Conservation (phyloP, 2,888 invertebrate genomes). For the Cenopis cana region DNA sequence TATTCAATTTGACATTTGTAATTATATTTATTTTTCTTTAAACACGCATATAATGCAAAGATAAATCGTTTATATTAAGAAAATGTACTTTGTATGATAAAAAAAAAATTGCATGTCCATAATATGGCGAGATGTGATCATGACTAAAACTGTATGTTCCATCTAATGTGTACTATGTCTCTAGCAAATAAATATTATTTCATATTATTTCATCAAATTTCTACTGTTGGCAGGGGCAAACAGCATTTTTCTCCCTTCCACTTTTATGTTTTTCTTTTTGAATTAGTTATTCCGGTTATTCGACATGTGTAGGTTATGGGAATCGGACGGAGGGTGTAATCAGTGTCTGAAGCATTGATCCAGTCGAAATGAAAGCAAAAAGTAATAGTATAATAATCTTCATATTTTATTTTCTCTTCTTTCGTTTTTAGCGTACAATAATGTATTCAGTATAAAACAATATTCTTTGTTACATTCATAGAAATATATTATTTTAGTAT, state of each 20-base stretch:
- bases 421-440: conserved; percentile 79
- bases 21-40: no score
- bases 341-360: conserved; percentile 18
- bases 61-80: no score
- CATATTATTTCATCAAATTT: no score
- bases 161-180: no score
- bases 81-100: no score
- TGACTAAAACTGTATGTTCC: no score
- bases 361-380: conserved; percentile 65
- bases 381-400: conserved; percentile 83
- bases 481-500: conserved; percentile 85
- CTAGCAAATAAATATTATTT: no score
- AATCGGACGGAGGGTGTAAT: background rate
- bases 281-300: background rate
- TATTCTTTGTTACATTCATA: conserved; percentile 85
- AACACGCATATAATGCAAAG: no score
- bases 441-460: conserved; percentile 84
- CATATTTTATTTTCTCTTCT: conserved; percentile 82
- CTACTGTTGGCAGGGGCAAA: background rate
- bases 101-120: no score
- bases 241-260: conserved; percentile 12
- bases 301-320: background rate
- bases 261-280: background rate
- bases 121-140: no score
- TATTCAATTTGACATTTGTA: no score